Evolutionary conservation across 2,888 invertebrate species (phyloP), one percentile per base, ranked within the genome.

Genomic region (Hemicrepidius hirtus): DNA sequence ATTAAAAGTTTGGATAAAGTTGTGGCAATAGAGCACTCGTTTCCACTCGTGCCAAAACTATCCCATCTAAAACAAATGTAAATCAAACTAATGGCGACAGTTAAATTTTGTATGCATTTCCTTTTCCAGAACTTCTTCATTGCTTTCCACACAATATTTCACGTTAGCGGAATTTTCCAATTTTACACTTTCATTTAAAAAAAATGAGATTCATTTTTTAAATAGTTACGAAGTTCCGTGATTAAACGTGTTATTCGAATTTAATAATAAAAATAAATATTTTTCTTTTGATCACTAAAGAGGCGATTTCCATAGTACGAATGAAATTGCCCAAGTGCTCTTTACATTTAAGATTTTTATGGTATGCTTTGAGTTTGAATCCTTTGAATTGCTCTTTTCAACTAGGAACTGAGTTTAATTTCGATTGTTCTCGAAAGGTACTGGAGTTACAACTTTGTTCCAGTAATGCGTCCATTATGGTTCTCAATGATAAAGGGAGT

Each of bases 391-490:
- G 59, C n/a, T 41, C 59, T 49, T 67, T 67, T 67, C 66, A 62
- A 68, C 41, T 67, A 50, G 50, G 50, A 50, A 28, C 28, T 28
- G 50, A 50, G 12, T 60, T 69, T 69, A 69, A 69, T 69, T 69
- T 64, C 55, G 69, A 77, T 75, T 73, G 78, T 75, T 69, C 63
- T 41, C 53, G 55, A 69, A 63, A 63, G 63, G 69, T 69, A 77
- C 79, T 76, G 78, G 80, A 81, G 78, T 80, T 80, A 79, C 79
- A 81, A 80, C 79, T 80, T 76, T 78, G 80, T 80, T 81, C 78
- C 75, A 75, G 80, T 78, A 78, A 78, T 78, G 79, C 73, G 78
- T 75, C 76, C 79, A 80, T 80, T 78, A 79, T 80, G 78, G 81
- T 77, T 79, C 77, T 76, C 76, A 76, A 74, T 79, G 78, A 80